Conservation (phyloP, 92 coral and sea anemone species). For the Micromussa lordhowensis region DNA sequence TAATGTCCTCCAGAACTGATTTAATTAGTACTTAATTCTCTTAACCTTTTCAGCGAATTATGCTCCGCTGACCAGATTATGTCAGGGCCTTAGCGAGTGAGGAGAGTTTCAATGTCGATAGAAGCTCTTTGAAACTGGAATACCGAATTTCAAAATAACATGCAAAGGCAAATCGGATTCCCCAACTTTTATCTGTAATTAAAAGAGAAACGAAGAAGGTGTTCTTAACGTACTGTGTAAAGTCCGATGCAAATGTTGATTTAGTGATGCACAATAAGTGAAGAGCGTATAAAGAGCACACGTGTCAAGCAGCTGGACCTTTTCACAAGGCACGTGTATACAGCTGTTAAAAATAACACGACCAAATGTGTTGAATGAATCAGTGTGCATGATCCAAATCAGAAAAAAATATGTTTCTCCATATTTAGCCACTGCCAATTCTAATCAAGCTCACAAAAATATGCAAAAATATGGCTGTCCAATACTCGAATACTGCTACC, state of each 20-base stretch:
- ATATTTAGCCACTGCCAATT: background rate
- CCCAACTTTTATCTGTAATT: background rate
- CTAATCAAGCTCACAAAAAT: background rate
- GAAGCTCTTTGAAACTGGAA: background rate
- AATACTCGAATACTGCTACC: background rate
- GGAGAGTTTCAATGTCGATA: background rate
- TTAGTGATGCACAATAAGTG: background rate
- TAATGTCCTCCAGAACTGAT: background rate
- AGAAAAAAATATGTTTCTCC: background rate
- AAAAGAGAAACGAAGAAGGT: background rate
- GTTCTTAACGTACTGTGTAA: background rate
- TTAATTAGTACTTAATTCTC: background rate
- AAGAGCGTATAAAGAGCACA: conserved; percentile 3
- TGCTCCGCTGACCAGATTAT: background rate
- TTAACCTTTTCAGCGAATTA: background rate
- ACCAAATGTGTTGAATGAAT: background rate
- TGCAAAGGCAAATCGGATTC: background rate
- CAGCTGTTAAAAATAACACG: background rate
- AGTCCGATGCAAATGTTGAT: background rate
- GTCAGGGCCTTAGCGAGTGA: background rate
- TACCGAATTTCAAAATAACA: background rate
- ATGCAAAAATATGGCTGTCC: too few species aligned
- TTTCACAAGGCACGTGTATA: conserved; percentile 29
- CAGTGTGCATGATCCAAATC: background rate
- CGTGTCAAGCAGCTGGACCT: conserved; percentile 15